A percentile compares a stretch with the other conserved stretches of the same genome.
These are phyloP conservation scores for Hypena proboscidalis DNA, from an alignment of 2,888 invertebrate genomes.

Conservation along the genomic window DNA sequence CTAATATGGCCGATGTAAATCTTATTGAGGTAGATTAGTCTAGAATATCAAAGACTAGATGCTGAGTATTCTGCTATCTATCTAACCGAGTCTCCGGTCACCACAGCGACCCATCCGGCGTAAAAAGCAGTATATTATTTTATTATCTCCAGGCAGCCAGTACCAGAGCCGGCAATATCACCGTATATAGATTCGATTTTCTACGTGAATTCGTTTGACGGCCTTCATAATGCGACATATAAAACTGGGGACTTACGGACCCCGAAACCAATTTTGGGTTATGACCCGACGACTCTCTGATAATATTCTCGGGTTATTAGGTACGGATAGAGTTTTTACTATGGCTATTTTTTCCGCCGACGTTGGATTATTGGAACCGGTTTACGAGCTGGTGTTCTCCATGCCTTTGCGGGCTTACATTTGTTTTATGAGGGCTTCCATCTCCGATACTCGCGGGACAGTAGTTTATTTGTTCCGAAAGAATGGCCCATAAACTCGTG, in stretches of 20 bases:
- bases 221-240: slow-evolving; percentile 86
- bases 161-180: slow-evolving; percentile 78
- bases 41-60: no score
- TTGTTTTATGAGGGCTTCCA: slow-evolving; percentile 75
- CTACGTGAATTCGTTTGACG: slow-evolving; percentile 87
- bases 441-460: slow-evolving; percentile 45
- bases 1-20: no score
- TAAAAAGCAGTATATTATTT: slow-evolving; percentile 84
- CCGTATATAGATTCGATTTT: slow-evolving; percentile 87
- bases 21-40: no score
- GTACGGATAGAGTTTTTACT: slow-evolving; percentile 85
- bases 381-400: slow-evolving; percentile 73
- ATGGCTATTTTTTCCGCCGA: slow-evolving; percentile 85
- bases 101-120: slow-evolving; percentile 52
- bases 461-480: slow-evolving; percentile 43
- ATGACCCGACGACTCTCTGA: slow-evolving; percentile 86
- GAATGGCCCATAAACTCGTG: slow-evolving; percentile 38
- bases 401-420: slow-evolving; percentile 62
- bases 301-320: slow-evolving; percentile 86
- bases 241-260: slow-evolving; percentile 86
- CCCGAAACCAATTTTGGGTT: slow-evolving; percentile 86
- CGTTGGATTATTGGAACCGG: slow-evolving; percentile 78
- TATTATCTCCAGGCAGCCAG: slow-evolving; percentile 82
- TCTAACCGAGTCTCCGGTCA: slow-evolving; percentile 6
- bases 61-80: no score